Evolutionary conservation across 2,113 vertebrate species (phyloP), one percentile per base, ranked within the genome.

Genomic region (Lophura nycthemera): DNA sequence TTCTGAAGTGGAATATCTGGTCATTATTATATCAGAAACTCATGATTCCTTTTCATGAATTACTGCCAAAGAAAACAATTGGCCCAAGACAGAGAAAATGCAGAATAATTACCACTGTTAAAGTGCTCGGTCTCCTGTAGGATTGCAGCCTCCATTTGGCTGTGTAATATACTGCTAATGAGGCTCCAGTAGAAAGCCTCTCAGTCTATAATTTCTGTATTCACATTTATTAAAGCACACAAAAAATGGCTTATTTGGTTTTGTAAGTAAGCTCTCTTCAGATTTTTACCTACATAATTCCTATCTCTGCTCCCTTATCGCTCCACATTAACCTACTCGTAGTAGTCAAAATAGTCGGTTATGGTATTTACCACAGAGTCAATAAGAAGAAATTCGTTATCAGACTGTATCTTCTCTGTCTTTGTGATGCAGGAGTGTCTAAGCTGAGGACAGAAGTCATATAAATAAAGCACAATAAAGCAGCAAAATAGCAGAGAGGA

Each of bases 41-140:
- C 32, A 5, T 64, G 45, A 74, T 81, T 89, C 60, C 60, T 56
- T 83, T 92, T 73, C 78, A 70, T 88, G 87, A 96, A 91, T 88
- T 94, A 73, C 8, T 5, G n/a, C 78, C 63, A 50, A 54, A 86
- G 74, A 91, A 92, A 91, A 86, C 48, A 91, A 89, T 43, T 70
- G 78, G 63, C 48, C 74, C 1, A 2, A 92, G 75, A 27, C 40
- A 88, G 59, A 76, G 50, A 76, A 95, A 91, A 89, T 61, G 42
- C 25, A 48, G 74, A 92, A 78, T 81, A 92, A 92, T 96, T 94
- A 67, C 47, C 52, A 40, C 61, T 67, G 38, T 73, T 32, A 38
- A 81, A 78, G 19, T 47, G 43, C 34, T 95, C 83, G 42, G 70
- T 65, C 71, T 77, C 30, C 47, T 19, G 4, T 69, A 80, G 52